Base-by-base conservation (phyloP, 1,140 invertebrate genomes). In the Calycopis cecrops region DNA sequence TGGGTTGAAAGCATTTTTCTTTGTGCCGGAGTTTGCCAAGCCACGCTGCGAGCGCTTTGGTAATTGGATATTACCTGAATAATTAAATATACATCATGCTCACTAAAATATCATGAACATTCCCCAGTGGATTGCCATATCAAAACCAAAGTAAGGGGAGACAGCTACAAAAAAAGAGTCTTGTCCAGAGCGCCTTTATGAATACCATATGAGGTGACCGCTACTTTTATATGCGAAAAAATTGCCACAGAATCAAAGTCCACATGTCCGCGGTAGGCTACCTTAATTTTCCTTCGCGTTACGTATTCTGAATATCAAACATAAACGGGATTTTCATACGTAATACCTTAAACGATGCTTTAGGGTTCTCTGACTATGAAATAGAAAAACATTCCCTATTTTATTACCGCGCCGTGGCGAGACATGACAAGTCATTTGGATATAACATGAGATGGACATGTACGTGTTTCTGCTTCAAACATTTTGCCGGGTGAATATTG, bases 181-280 rank as follows among this genome's bases (percentile, higher is more conserved):
- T 63, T 66, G 62, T 61, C 57, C 40, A 48, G 59, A 59, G 59
- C 49, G 57, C 67, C 59, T 75, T 66, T 76, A 75, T 78, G 73
- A 77, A 79, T 82, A 79, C 69, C 60, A 72, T 74, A 81, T 80
- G 71, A 80, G 69, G 63, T 44, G 64, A 52, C 62, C 65, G 71
- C 72, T 52, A 76, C 71, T 78, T 80, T 76, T 73, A 75, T 70
- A 74, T 76, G 73, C 56, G 69, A 50, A 75, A 79, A 65, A 78
- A 79, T 79, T 75, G 69, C 66, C 65, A 78, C 65, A 67, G 70
- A 81, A 81, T 80, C 78, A 82, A 80, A 80, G 67, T 72, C 73
- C 74, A 71, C 74, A 78, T 82, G 73, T 75, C 69, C 71, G 64
- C 66, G 53, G 64, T 62, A 69, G 73, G 60, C 73, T 76, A 79